Evolutionary conservation across 2,797 vertebrate species (phyloP), one percentile per base, ranked within the genome.

Genomic region (Clarias pachynema): DNA sequence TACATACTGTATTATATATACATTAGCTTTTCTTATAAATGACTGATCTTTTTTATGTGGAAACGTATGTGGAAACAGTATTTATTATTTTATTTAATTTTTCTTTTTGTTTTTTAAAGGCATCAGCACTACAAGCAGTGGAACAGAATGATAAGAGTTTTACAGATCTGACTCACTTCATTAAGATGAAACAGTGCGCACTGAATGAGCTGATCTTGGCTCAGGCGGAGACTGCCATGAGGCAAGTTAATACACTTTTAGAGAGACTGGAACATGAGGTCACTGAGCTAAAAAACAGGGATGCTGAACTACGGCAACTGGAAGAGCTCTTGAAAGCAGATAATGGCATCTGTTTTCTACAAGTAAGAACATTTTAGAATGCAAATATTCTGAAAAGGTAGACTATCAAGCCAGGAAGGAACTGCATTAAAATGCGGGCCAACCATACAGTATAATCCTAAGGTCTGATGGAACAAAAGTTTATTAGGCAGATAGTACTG

Each of bases 171-270:
- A 86, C 88, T 22, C 77, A 29, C 53, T 79, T 18, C 37, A 74
- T 88, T 68, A 65, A 73, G 60, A 57, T 44, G 70, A 86, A 22
- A 24, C 77, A 81, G 29, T 9, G 12, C 26, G 72, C 74, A 83
- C 77, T 89, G 59, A 79, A 57, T 44, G 49, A 78, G 60, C 70
- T 88, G 80, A 78, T 89, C 40, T 9, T 73, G 69, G 66, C 65
- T 79, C 85, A 88, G 68, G 37, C 87, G 80, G 86, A 86, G 82
- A 85, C 89, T 84, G 84, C 85, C 81, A 88, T 63, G 70, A 90
- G 86, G 88, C 79, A 87, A 85, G 75, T 63, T 0, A 78, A 78
- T 8, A 72, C 78, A 31, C 81, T 86, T 29, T 62, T 79, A 57
- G 73, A 86, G 37, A 73, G 24, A 49, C 1, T 90, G 40, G 83